Base-by-base conservation (phyloP, 1,140 invertebrate species). In the Drosophila lacteicornis region DNA sequence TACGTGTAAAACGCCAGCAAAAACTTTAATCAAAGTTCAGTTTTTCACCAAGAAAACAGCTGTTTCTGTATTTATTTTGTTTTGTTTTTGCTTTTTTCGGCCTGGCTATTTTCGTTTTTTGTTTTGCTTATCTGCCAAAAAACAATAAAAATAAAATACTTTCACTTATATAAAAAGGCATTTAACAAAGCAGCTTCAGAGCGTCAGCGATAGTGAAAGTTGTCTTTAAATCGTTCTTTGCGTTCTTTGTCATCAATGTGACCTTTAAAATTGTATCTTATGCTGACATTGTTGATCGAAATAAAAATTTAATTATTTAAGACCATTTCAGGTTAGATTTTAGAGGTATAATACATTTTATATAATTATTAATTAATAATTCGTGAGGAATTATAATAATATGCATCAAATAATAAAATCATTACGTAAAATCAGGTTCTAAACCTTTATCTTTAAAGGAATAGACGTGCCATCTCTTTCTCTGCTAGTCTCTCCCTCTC, bases 1-100 rank as follows among this genome's bases (percentile, higher is more conserved):
- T 61, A 68, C 36, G 36, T 69, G 47, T 43, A 43, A 53, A 67
- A 50, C 38, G 47, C 19, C 4, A 27, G 12, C 22, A 25, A 25
- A 55, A 68, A 67, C 49, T 67, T 45, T 69, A 67, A 53, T 66
- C 62, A 55, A 68, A 47, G 62, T 67, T 69, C n/a, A 19, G 1
- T 45, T 53, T 57, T 36, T 36, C 0, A 17, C 8, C 1, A 36
- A 66, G 22, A 69, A 69, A 69, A 69, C 67, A 69, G 19, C 43
- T 56, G 45, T 79, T 38, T 47, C 58, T 81, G 19, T 22, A 45
- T 61, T 79, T 77, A 58, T 82, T 77, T 82, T 82, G 49, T 66
- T 75, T 62, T 70, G 58, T 49, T 65, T 80, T 70, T 63, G 9
- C 4, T 17, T 15, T 15, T 55, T 27, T 40, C 11, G 62, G 40